Percentiles rank a stretch among this genome's conserved stretches.
phyloP scores from a whole-genome alignment of 1,140 invertebrate genomes.

The Neuroterus valhalla region DNA sequence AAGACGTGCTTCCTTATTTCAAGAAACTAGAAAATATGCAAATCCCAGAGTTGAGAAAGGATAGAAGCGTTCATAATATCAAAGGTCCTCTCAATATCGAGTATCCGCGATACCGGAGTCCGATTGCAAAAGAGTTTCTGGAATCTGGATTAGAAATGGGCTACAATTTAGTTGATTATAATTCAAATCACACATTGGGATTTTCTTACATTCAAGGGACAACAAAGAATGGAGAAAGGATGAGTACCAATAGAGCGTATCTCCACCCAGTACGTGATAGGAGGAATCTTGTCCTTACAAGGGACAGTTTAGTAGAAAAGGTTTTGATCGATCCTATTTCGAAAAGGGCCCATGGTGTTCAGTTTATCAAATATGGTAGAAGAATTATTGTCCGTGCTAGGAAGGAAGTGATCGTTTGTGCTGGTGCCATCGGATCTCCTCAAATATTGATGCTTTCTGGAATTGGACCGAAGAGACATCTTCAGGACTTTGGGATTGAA shows the following conservation, averaged over 20 bases:
- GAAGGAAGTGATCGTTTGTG: conserved; percentile 85
- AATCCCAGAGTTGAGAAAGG: conserved; percentile 74
- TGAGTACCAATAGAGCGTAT: conserved; percentile 85
- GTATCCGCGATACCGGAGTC: conserved; percentile 77
- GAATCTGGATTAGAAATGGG: conserved; percentile 80
- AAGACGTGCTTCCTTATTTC: conserved; percentile 89
- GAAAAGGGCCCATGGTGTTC: conserved; percentile 81
- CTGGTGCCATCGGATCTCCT: conserved; percentile 84
- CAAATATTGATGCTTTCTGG: conserved; percentile 89
- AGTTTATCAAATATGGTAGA: conserved; percentile 75
- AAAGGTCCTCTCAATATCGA: conserved; percentile 79
- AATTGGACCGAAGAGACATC: conserved; percentile 83
- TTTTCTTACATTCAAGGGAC: conserved; percentile 81
- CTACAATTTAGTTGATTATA: conserved; percentile 83
- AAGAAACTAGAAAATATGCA: conserved; percentile 84
- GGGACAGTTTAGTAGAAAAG: conserved; percentile 80
- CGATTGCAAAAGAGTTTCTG: conserved; percentile 81
- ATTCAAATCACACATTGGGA: conserved; percentile 80
- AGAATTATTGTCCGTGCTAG: conserved; percentile 77
- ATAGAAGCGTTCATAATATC: conserved; percentile 77
- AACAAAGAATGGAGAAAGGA: conserved; percentile 81
- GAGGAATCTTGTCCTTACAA: conserved; percentile 80
- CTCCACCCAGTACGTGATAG: conserved; percentile 80
- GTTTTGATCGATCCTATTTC: conserved; percentile 83
- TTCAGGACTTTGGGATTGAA: conserved; percentile 78